Base-by-base conservation (phyloP, 2,888 invertebrate genomes). In the Drosophila mimica region DNA sequence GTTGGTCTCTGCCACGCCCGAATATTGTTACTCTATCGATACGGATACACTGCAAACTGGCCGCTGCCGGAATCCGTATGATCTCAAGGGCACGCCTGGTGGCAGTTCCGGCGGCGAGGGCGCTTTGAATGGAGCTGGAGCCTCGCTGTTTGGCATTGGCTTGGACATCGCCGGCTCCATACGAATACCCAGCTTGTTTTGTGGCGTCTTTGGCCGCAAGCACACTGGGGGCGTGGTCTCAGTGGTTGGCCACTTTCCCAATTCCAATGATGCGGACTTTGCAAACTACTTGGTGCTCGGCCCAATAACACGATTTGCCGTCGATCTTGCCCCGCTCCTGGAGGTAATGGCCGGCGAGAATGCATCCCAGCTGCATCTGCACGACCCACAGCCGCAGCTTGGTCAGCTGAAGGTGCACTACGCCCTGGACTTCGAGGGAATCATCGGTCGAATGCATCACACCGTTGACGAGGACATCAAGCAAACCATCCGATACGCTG, bases 41-140 rank as follows among this genome's bases (percentile, higher is more conserved):
- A 96, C 96, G 11, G 95, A 94, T 59, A 98, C 97, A 92, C 94
- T 95, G 59, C 94, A 97, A 1, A 95, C 95, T 43, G 98, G 98
- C 0, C 94, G 95, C 46, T 96, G 97, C 0, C 94, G 94, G 77
- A 99, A 99, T 94, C 98, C 99, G 0, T 97, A 98, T 92, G 95
- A 97, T 89, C 94, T 95, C 2, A 94, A 94, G 0, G 94, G 96
- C 81, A 97, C 95, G 0, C 94, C 96, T 0, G 98, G 98, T 0
- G 98, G 98, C 5, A 98, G 98, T 36, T 98, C 98, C 1, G 98
- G 98, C 40, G 97, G 97, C 13, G 97, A 97, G 96, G 96, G 94
- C 0, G 96, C 96, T 4, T 91, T 97, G 33, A 92, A 97, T 56
- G 96, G 96, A 3, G 93, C 96, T 61, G 97, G 96, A 15, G 97